phyloP scores from a whole-genome alignment of 2,888 invertebrate species.

The Scaptomyza flava region DNA sequence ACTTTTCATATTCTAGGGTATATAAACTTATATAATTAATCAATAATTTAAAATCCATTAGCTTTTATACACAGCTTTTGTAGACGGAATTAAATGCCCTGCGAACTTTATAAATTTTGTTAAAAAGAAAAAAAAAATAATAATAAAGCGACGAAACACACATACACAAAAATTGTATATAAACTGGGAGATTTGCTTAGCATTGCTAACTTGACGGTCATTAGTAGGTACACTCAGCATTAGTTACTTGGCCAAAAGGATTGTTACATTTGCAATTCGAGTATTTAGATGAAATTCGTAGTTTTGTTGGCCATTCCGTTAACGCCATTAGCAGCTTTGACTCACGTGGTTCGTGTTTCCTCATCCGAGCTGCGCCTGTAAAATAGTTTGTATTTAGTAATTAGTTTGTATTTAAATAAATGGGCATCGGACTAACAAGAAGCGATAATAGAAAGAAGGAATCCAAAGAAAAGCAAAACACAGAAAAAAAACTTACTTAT shows the following conservation, averaged over 20 bases:
- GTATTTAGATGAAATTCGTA: slow-evolving; percentile 59
- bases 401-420: neutral
- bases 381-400: slow-evolving; percentile 20
- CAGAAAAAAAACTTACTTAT: slow-evolving; percentile 50
- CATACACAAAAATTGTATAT: slow-evolving; percentile 1
- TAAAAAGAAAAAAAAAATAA: slow-evolving; percentile 1
- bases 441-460: neutral
- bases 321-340: slow-evolving; percentile 38
- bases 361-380: slow-evolving; percentile 83
- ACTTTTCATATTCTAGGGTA: slow-evolving; percentile 4
- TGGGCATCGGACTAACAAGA: neutral
- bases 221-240: slow-evolving; percentile 33
- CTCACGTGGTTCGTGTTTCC: slow-evolving; percentile 83
- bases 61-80: slow-evolving; percentile 21
- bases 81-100: slow-evolving; percentile 42
- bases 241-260: slow-evolving; percentile 24
- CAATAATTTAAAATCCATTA: slow-evolving; percentile 25
- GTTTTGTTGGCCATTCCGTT: slow-evolving; percentile 17
- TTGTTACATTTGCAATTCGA: slow-evolving; percentile 58
- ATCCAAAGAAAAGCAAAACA: slow-evolving; percentile 10
- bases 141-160: slow-evolving; percentile 18
- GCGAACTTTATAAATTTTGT: slow-evolving; percentile 33
- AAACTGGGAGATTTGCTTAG: slow-evolving; percentile 16
- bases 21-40: slow-evolving; percentile 11
- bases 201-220: slow-evolving; percentile 18